These are phyloP conservation scores for Anser cygnoides DNA, from an alignment of 2,113 vertebrate species.

Conservation along the genomic window DNA sequence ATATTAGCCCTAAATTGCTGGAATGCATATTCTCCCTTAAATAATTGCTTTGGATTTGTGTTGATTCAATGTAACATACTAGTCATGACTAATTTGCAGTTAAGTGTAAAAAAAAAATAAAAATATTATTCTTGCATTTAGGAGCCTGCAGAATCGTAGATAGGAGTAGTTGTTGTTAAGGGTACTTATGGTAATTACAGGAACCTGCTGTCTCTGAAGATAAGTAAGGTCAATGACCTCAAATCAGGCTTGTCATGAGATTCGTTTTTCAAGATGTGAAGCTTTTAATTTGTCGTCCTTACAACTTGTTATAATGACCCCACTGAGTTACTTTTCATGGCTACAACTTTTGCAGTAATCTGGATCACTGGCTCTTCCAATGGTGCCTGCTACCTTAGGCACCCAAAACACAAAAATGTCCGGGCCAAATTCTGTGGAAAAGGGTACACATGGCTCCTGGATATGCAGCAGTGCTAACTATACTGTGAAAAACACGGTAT, in stretches of 20 bases:
- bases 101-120: not conserved
- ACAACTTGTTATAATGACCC: not conserved
- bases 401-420: not conserved
- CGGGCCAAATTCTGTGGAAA: not conserved
- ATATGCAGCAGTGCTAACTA: not conserved
- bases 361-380: not conserved
- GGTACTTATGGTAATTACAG: not conserved
- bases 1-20: slow-evolving; percentile 5
- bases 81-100: not conserved
- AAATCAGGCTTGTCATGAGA: not conserved
- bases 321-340: not conserved
- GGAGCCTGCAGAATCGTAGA: not conserved
- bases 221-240: not conserved
- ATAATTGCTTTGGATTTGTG: slow-evolving; percentile 26
- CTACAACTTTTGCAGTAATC: not conserved
- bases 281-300: not conserved
- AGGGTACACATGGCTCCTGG: accelerated
- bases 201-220: not conserved
- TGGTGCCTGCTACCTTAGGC: not conserved
- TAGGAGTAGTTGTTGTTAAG: not conserved
- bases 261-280: not conserved
- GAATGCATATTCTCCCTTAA: not conserved
- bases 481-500: not conserved
- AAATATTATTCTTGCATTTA: not conserved
- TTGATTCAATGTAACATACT: not conserved